Base-by-base conservation (phyloP, 2,797 vertebrate genomes). In the Premnoplex brunnescens region DNA sequence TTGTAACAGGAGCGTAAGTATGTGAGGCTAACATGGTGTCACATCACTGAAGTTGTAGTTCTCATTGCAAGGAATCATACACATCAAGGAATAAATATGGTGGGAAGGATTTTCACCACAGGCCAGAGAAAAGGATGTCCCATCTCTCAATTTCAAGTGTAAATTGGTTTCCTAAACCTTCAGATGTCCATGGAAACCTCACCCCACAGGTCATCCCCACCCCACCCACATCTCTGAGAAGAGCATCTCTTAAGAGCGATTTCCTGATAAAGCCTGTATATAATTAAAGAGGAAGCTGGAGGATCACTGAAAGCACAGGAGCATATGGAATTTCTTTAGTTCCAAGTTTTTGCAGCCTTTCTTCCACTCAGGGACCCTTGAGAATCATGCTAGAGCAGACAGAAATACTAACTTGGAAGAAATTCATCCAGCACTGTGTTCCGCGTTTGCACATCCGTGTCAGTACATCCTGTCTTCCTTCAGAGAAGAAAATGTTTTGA, bases 341-440 rank as follows among this genome's bases (percentile, higher is more conserved):
- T 83, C 59, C 60, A 95, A 63, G 64, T 46, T 95, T 96, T 30
- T 88, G 83, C 55, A 93, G 58, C 76, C 56, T 79, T 96, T 89
- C n/a, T 81, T 92, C 80, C 18, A 34, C 36, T 76, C 27, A 34
- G 60, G 44, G 81, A 51, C 37, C 37, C 60, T 21, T 68, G 54
- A 74, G 26, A 91, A 23, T 80, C 5, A 10, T 55, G 28, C 74
- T 49, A 44, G 62, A 93, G 48, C 68, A 91, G 88, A 79, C 93
- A 97, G 79, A 91, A 88, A 68, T 64, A 82, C 11, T 80, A 64
- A 85, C 32, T 89, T 95, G 78, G 51, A 73, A 91, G 89, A 94
- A 96, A 79, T 69, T 71, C 0, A 43, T 89, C 43, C 92, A 91
- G 62, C 26, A 41, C 41, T 55, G 26, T 60, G 24, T 75, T 92